Evolutionary conservation across 2,888 invertebrate species (phyloP), one percentile per base, ranked within the genome.

Genomic region (Mimas tiliae): DNA sequence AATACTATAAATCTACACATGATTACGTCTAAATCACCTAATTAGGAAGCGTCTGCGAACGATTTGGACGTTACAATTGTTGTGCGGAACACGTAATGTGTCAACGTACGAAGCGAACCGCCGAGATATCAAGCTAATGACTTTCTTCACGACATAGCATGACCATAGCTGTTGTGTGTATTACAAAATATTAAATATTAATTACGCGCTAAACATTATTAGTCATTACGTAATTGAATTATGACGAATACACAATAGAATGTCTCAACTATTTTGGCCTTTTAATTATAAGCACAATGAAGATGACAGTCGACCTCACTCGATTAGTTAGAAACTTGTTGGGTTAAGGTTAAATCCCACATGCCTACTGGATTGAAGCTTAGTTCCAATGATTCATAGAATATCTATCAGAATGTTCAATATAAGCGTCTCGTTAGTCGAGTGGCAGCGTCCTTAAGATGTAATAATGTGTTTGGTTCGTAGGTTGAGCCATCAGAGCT

Each of bases 11-110:
- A 76, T 75, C 67, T 68, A 70, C 65, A 63, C 62, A 53, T 63
- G 52, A 66, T 68, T 74, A 74, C 74, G 73, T 74, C 76, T 74
- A 79, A 78, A 78, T 79, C 78, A 71, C 74, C 78, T 78, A 75
- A 81, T 82, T 84, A 80, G 76, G 77, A 78, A 79, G 72, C 74
- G 68, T 69, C 65, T 68, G 68, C 71, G 72, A 73, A 62, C 52
- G 51, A 42, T 73, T 69, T 69, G 66, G 64, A 68, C 62, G 62
- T 64, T 21, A 33, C 47, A 66, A 66, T 72, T 71, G 73, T 72
- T 71, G 71, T 65, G 42, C 62, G 64, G 50, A 50, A 67, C 67
- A 68, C 66, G 68, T 68, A 65, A 64, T 53, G 62, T 63, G 55
- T 64, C 65, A 67, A 42, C 38, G 58, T 65, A 52, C 66, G 64